These are phyloP conservation scores for Amphibalanus amphitrite DNA, from an alignment of 1,140 invertebrate genomes.

Conservation along the genomic window DNA sequence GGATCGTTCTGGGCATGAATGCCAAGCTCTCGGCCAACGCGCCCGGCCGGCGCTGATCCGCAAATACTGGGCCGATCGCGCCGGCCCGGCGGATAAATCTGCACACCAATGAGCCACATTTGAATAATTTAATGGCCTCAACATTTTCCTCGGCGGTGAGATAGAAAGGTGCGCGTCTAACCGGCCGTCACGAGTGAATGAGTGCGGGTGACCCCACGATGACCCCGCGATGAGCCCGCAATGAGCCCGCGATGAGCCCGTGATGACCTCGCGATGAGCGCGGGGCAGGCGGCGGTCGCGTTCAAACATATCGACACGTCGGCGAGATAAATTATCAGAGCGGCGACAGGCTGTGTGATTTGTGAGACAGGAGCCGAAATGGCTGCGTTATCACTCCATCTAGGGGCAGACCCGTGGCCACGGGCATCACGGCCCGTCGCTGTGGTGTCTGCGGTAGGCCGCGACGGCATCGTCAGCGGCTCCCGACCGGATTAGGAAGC, in stretches of 20 bases:
- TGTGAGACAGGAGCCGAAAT: neutral
- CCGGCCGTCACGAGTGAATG: too few species aligned
- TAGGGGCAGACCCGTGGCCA: neutral
- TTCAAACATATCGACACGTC: too few species aligned
- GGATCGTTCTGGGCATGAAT: slow-evolving; percentile 14
- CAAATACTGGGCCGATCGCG: slow-evolving; percentile 22
- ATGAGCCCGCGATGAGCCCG: too few species aligned
- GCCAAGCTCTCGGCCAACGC: neutral
- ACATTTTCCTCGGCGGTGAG: neutral
- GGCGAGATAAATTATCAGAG: too few species aligned
- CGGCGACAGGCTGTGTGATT: neutral
- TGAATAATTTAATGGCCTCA: neutral
- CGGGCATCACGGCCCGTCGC: too few species aligned
- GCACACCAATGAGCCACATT: slow-evolving; percentile 22
- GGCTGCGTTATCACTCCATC: neutral
- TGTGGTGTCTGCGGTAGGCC: too few species aligned
- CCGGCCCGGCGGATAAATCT: slow-evolving; percentile 23
- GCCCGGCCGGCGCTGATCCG: slow-evolving; percentile 11
- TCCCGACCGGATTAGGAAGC: too few species aligned
- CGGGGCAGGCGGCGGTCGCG: too few species aligned
- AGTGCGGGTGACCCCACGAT: too few species aligned
- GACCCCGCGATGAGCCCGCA: too few species aligned
- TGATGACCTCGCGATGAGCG: too few species aligned
- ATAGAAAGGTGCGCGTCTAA: neutral
- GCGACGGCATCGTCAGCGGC: too few species aligned